Evolutionary conservation across 2,797 vertebrate species (phyloP), one percentile per base, ranked within the genome.

Genomic region (Mormyrops boulengeri): DNA sequence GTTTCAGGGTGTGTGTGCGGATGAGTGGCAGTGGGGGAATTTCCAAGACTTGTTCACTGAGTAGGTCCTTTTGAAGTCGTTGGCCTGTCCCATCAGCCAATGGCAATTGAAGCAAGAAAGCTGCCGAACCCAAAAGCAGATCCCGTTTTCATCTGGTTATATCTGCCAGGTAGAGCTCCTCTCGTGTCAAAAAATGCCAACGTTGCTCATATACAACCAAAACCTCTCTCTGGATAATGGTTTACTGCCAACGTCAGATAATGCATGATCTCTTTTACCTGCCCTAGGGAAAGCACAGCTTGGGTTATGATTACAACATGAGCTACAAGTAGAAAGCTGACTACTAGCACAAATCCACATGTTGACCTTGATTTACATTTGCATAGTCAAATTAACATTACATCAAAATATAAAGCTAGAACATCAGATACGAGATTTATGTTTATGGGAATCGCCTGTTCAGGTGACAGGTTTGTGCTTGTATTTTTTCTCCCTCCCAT

Each of bases 41-140:
- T 47, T 38, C 77, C 57, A 85, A 88, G 89, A 44, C 57, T 34
- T 38, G 47, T 34, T 53, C 7, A 19, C 26, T 62, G 73, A 84
- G 55, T 19, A 30, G 55, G 2, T 22, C 87, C 30, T 38, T 90
- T 90, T 90, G 73, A 90, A 88, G 87, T 80, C 44, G 53, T 66
- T 55, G 80, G 77, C 9, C 55, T 8, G 22, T 53, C 50, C 41
- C 50, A 49, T 66, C 57, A 66, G 11, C 38, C 60, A 88, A n/a
- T 69, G 7, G 50, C 6, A 30, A 73, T 88, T n/a, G 66, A 73
- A 88, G 14, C 5, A 5, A 57, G 38, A 17, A 34, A 44, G 7
- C n/a, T 17, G 73, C 34, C 8, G 4, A 34, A 14, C 19, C 19
- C 44, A 57, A 69, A 60, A 82, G 69, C 1, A 55, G 34, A 47